Evolutionary conservation across 2,797 vertebrate species (phyloP).

Genomic region (Pelochelys cantorii): DNA sequence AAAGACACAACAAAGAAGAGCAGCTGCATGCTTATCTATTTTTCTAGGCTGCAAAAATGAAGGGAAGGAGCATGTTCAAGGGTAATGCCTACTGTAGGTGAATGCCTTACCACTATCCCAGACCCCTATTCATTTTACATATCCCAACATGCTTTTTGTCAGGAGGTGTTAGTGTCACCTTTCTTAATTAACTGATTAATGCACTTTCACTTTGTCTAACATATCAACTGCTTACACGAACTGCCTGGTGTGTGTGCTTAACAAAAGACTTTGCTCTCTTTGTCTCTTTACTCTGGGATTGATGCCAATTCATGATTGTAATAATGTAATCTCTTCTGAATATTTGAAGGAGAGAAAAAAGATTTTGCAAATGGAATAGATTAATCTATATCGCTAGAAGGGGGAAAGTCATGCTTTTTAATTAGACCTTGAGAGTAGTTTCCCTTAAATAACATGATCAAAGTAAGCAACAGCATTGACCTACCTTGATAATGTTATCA

Average conservation of each 20-base stretch:
- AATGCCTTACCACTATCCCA: too few relatives aligned
- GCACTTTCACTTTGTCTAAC: constrained; percentile 46
- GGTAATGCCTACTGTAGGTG: too few relatives aligned
- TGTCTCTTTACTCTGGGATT: constrained; percentile 66
- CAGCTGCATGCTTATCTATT: too few relatives aligned
- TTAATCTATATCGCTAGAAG: constrained; percentile 73
- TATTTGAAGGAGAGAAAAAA: constrained; percentile 68
- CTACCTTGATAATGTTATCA: constrained; percentile 46
- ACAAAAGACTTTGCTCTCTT: constrained; percentile 68
- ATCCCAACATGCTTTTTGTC: not conserved
- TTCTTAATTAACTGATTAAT: constrained; percentile 54
- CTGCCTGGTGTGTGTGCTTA: constrained; percentile 1
- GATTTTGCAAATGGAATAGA: constrained; percentile 75
- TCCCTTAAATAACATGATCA: constrained; percentile 67
- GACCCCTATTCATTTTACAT: too few relatives aligned
- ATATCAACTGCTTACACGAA: not conserved
- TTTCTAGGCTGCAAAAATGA: too few relatives aligned
- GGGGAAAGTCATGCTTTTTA: constrained; percentile 57
- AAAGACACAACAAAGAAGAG: too few relatives aligned
- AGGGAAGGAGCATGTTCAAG: too few relatives aligned
- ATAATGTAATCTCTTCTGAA: constrained; percentile 73
- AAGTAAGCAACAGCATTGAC: constrained; percentile 66
- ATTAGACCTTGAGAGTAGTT: constrained; percentile 65
- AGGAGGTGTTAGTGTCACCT: not conserved
- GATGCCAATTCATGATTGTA: constrained; percentile 71